Conservation (phyloP, 2,113 vertebrate species). For the Clarias gariepinus region DNA sequence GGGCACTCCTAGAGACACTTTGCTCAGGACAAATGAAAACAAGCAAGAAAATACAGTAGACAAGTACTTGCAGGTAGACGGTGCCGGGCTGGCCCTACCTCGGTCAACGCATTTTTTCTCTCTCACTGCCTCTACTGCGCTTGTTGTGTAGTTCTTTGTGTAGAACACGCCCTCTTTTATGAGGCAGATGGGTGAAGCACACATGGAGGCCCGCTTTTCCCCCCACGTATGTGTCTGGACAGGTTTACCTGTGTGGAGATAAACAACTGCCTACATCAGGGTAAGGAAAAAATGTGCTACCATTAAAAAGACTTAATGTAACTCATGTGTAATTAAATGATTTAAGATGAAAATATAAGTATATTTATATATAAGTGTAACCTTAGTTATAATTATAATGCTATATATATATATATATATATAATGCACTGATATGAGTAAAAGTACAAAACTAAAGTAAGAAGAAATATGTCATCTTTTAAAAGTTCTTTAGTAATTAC, state of each 20-base stretch:
- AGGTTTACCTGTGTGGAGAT: not conserved
- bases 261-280: not conserved
- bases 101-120: not conserved
- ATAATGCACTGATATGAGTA: not conserved
- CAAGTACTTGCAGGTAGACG: not conserved
- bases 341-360: not conserved
- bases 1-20: too few species aligned
- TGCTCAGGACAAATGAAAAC: not conserved
- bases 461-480: not conserved
- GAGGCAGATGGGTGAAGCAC: not conserved
- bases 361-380: not conserved
- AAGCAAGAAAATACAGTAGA: not conserved
- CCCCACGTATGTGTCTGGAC: not conserved
- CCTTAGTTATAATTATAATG: too few species aligned
- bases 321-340: not conserved
- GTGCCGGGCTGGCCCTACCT: not conserved
- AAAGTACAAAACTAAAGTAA: not conserved
- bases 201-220: not conserved
- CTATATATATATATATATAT: not conserved
- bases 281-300: not conserved
- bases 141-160: not conserved
- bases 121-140: too few species aligned
- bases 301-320: not conserved
- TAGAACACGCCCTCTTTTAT: not conserved
- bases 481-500: not conserved